Evolutionary conservation across 2,888 invertebrate species (phyloP), one percentile per base, ranked within the genome.

Genomic region (Tetramorium bicarinatum): DNA sequence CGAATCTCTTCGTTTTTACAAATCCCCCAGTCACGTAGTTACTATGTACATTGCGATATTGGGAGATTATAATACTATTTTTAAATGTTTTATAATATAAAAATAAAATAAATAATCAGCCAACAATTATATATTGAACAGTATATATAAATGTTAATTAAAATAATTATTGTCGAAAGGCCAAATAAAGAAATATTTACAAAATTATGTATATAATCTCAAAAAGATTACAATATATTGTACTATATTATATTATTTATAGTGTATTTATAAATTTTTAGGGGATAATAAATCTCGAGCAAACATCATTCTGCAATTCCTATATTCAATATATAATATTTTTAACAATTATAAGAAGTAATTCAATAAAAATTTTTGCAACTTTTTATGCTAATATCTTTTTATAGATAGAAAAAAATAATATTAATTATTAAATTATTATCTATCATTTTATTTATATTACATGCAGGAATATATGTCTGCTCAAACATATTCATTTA

Each of bases 171-270:
- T 38, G 7, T 41, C 25, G 18, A 4, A n/a, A 44, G 11, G 3
- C 11, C 2, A 21, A 72, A 7, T 13, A 25, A 59, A 59, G 18
- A 15, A 41, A 41, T 72, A 59, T 72, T 44, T 74, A 74, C 74
- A 59, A 59, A 56, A 18, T 74, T 74, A 44, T 72, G 44, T 41
- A 41, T 25, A 56, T 41, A 59, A 44, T 41, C 18, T 72, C 6
- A 29, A 44, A 64, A 64, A 64, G 21, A 21, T 34, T 34, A 52
- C 34, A 15, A 34, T 38, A n/a, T 6, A 56, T 41, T 67, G 18
- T 9, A n/a, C 29, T n/a, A 1, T n/a, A 54, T 52, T n/a, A 1
- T n/a, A 54, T 54, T 54, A 34, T 34, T 38, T 62, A 34, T 34
- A 59, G 13, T n/a, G 29, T 9, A 25, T 38, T n/a, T 52, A 18